These are phyloP conservation scores for Embiotoca jacksoni DNA, from an alignment of 2,113 vertebrate species.

Conservation along the genomic window DNA sequence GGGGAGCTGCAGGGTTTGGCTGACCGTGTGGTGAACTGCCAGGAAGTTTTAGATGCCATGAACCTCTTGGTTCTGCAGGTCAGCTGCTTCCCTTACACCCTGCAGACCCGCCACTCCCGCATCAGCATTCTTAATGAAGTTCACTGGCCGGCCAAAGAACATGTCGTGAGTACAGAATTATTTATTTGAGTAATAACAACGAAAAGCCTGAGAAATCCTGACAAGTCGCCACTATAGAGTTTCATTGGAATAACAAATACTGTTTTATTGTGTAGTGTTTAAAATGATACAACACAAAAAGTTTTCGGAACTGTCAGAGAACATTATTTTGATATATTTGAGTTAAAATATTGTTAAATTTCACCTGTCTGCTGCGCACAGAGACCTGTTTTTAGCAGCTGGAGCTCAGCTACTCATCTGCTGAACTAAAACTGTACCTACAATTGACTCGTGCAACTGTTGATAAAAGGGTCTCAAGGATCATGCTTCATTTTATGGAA, in stretches of 20 bases:
- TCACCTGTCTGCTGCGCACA: neutral
- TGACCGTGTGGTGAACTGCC: conserved; percentile 96
- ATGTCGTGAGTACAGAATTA: conserved; percentile 83
- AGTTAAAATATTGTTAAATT: no score
- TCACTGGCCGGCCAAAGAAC: conserved; percentile 90
- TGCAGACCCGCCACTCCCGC: conserved; percentile 95
- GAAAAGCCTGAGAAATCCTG: neutral
- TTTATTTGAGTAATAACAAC: neutral
- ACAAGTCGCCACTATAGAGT: no score
- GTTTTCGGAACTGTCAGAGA: no score
- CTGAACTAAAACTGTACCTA: conserved; percentile 31
- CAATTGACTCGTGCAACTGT: no score
- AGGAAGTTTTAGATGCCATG: conserved; percentile 94
- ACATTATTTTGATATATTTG: no score
- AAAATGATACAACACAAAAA: no score
- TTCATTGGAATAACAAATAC: neutral
- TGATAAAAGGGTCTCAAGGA: no score
- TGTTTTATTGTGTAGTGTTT: neutral
- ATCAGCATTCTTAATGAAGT: conserved; percentile 94
- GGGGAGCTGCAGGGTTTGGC: conserved; percentile 95
- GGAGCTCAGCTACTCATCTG: conserved; percentile 40
- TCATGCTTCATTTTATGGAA: neutral
- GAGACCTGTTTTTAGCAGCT: neutral
- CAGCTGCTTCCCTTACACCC: conserved; percentile 95
- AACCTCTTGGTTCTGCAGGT: conserved; percentile 98